Evolutionary conservation across 2,888 invertebrate genomes (phyloP), one percentile per base, ranked within the genome.

Genomic region (Eulithis prunata): DNA sequence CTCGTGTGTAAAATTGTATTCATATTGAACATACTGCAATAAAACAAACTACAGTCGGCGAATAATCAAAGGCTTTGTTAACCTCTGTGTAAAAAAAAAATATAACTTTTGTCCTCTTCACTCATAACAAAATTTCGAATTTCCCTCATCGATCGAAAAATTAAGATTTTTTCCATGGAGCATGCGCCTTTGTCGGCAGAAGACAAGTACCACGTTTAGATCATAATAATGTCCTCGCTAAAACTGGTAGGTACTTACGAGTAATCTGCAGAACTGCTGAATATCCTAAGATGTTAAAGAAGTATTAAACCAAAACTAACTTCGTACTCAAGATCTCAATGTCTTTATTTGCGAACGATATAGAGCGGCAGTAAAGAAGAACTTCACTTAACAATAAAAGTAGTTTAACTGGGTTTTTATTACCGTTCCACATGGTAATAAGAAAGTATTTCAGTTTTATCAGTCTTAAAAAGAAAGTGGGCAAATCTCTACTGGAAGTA

Each of bases 381-480:
- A 58, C 57, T 68, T 58, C 64, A 58, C 57, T 57, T 59, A 59
- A 57, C 67, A 57, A 63, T 63, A 61, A 68, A 64, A 64, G 57
- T 61, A 68, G 57, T 64, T 67, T 64, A 64, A 68, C 57, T 64
- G 57, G 54, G 47, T 21, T 64, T 68, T 57, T 60, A 68, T 43
- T 61, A 64, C 49, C 32, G 45, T n/a, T 47, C 57, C 57, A 52
- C 61, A 61, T 52, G 60, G 57, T 43, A 61, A 61, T 61, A 65
- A 59, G 51, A 59, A 60, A 65, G 56, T 65, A 57, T 12, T 53
- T 43, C 14, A 43, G 54, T 32, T 58, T 64, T 64, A 64, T 59
- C 41, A 41, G 10, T 41, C n/a, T 45, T 32, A 5, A 32, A 32
- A 32, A 21, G 21, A 21, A 21, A 21, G 21, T 21, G 21, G 21